Percentiles rank a stretch among this genome's conserved stretches.
phyloP scores from a whole-genome alignment of 2,113 vertebrate genomes.

The Myrmecophaga tridactyla region DNA sequence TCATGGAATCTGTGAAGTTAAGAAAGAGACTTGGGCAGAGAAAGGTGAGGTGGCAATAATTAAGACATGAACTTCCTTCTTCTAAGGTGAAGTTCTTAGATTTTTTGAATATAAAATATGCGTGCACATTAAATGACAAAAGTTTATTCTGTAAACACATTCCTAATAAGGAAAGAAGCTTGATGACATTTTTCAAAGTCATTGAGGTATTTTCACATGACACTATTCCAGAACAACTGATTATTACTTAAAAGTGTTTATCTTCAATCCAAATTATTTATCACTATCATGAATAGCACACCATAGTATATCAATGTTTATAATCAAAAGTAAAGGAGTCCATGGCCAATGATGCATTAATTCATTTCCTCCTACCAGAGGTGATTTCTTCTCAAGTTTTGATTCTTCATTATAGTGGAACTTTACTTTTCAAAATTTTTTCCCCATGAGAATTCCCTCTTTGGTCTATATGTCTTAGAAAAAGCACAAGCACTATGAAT shows the following conservation, averaged over 20 bases:
- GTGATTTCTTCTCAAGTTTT: background rate
- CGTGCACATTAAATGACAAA: background rate
- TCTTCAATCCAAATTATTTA: conserved; percentile 3
- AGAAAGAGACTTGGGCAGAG: background rate
- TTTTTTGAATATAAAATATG: background rate
- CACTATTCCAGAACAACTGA: background rate
- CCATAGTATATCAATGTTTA: background rate
- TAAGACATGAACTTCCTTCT: background rate
- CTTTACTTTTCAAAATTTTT: background rate
- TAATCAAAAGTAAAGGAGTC: background rate
- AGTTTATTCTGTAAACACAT: background rate
- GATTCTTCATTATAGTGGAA: background rate
- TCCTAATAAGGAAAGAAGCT: background rate
- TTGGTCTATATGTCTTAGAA: background rate
- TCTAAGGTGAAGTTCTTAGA: background rate
- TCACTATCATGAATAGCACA: background rate
- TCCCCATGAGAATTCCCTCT: background rate
- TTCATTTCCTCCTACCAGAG: background rate
- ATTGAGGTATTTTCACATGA: background rate
- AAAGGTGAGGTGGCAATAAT: background rate
- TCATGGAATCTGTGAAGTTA: background rate
- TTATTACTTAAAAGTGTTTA: background rate
- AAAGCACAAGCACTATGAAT: background rate
- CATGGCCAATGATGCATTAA: accelerated
- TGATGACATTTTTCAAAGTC: background rate